Percentiles rank a stretch among this genome's conserved stretches.
Conservation (phyloP, 1,140 invertebrate genomes). For the Drosophila baimaii region DNA sequence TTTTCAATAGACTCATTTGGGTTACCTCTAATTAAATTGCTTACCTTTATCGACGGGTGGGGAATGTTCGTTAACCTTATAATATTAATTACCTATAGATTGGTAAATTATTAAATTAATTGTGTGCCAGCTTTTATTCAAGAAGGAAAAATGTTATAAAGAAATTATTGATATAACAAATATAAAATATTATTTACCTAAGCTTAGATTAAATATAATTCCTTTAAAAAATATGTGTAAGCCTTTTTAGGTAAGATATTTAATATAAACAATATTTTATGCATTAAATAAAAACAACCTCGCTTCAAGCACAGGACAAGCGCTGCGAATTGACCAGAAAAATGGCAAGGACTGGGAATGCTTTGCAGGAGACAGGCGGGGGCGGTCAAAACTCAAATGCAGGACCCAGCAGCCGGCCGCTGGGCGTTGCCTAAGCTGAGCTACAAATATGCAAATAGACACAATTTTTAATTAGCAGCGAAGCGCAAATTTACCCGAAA, state of each 20-base stretch:
- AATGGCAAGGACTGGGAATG: constrained; percentile 4
- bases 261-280: not conserved
- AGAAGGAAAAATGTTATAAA: not conserved
- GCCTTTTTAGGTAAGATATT: no score
- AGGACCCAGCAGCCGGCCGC: constrained; percentile 45
- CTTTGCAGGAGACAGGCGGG: constrained; percentile 60
- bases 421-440: constrained; percentile 31
- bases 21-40: constrained; percentile 49
- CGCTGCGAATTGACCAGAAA: constrained; percentile 43
- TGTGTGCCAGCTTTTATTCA: not conserved
- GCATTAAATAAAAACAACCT: not conserved
- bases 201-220: not conserved
- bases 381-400: constrained; percentile 65
- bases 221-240: not conserved
- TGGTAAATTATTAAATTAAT: constrained; percentile 4
- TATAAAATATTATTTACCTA: not conserved
- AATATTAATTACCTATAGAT: constrained; percentile 11
- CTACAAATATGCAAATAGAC: constrained; percentile 81
- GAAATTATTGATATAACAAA: not conserved
- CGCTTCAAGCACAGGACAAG: constrained; percentile 50
- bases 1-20: constrained; percentile 65
- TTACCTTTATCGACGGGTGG: constrained; percentile 8
- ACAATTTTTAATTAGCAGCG: constrained; percentile 82
- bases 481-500: constrained; percentile 73
- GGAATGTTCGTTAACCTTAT: not conserved